phyloP scores from a whole-genome alignment of 2,888 invertebrate genomes.

The Epistrophe eligans region DNA sequence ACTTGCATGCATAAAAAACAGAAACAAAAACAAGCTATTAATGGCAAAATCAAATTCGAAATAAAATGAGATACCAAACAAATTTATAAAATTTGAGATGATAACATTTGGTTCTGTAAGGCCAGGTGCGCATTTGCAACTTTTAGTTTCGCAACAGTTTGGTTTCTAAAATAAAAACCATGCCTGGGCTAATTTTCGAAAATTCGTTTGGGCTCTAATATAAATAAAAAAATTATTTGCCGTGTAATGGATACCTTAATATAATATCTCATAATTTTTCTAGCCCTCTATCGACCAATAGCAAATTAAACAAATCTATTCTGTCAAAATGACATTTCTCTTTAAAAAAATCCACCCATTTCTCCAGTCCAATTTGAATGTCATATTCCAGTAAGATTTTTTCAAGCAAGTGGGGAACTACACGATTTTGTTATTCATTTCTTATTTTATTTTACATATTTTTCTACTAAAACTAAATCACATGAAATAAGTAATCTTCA shows the following conservation, averaged over 20 bases:
- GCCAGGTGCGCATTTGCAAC: too few relatives aligned
- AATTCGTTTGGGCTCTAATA: too few relatives aligned
- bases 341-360: slow-evolving; percentile 35
- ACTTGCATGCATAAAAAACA: too few relatives aligned
- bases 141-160: too few relatives aligned
- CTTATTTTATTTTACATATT: slow-evolving; percentile 36
- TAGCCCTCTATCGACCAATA: slow-evolving; percentile 33
- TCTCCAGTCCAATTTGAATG: slow-evolving; percentile 57
- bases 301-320: neutral
- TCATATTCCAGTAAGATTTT: slow-evolving; percentile 55
- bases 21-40: too few relatives aligned
- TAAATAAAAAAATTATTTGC: neutral
- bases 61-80: too few relatives aligned
- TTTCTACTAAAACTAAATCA: slow-evolving; percentile 19
- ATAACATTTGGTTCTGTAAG: too few relatives aligned
- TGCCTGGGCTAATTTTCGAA: too few relatives aligned
- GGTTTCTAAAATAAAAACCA: too few relatives aligned
- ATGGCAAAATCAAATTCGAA: too few relatives aligned
- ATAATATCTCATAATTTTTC: too few relatives aligned
- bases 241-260: neutral
- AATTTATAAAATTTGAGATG: too few relatives aligned
- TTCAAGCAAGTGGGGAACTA: slow-evolving; percentile 19
- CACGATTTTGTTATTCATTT: slow-evolving; percentile 41
- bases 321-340: slow-evolving; percentile 48
- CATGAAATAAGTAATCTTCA: neutral